Percentiles rank a stretch among this genome's conserved stretches.
Evolutionary conservation across 2,113 vertebrate species (phyloP).

Genomic region (Petrocephalus zakoni): DNA sequence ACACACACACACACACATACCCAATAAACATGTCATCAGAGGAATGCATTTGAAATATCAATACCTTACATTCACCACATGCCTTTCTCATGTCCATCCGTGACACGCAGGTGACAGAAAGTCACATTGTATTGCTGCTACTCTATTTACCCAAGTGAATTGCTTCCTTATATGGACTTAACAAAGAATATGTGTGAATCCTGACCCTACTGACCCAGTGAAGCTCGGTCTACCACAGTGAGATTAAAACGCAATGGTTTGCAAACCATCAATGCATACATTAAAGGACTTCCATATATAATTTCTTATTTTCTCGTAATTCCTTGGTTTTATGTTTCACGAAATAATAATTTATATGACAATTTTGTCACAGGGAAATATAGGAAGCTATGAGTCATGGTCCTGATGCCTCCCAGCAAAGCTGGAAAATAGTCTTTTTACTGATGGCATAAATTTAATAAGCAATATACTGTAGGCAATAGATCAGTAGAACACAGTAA

Average conservation of each 20-base stretch:
- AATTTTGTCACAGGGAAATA: no score
- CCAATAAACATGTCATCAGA: conserved; percentile 50
- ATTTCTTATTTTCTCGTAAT: background rate
- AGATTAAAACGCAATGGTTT: background rate
- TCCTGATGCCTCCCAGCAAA: background rate
- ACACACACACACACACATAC: conserved; percentile 43
- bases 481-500: background rate
- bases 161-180: conserved; percentile 12
- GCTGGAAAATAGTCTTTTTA: background rate
- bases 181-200: background rate
- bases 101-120: conserved; percentile 51
- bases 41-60: conserved; percentile 34
- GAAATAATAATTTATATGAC: background rate
- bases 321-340: background rate
- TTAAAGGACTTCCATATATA: no score
- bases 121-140: conserved; percentile 20
- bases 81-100: conserved; percentile 24
- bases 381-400: background rate
- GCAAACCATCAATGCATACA: background rate
- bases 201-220: background rate
- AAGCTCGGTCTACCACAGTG: background rate
- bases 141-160: conserved; percentile 7
- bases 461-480: background rate
- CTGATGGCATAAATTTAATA: background rate
- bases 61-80: conserved; percentile 23